Conservation (phyloP, 2,888 invertebrate species). For the Drosophila trichaetosa region DNA sequence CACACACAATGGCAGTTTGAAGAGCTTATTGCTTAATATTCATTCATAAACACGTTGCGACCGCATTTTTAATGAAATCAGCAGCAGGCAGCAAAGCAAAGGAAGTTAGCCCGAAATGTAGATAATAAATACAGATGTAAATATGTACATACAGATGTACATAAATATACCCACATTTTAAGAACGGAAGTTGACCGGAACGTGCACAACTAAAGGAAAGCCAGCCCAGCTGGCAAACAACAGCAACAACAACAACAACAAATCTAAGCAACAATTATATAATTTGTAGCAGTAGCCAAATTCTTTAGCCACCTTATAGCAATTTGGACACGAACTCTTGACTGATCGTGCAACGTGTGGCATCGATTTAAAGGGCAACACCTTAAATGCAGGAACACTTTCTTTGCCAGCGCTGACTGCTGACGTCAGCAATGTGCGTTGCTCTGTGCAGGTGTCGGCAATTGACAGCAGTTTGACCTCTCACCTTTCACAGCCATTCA, state of each 20-base stretch:
- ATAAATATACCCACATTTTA: slow-evolving; percentile 15
- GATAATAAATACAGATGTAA: slow-evolving; percentile 47
- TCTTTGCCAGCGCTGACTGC: background rate
- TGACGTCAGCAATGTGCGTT: slow-evolving; percentile 48
- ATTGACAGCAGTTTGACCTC: slow-evolving; percentile 36
- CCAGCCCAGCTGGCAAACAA: slow-evolving; percentile 7
- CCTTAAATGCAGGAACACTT: slow-evolving; percentile 9
- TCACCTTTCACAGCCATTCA: slow-evolving; percentile 30
- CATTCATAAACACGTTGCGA: slow-evolving; percentile 81
- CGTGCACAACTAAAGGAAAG: slow-evolving; percentile 43
- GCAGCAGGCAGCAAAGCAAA: slow-evolving; percentile 55
- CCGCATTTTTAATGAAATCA: slow-evolving; percentile 77
- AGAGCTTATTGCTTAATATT: slow-evolving; percentile 81
- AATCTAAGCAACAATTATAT: slow-evolving; percentile 18
- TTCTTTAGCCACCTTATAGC: slow-evolving; percentile 1
- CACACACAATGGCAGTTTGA: slow-evolving; percentile 36
- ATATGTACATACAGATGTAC: slow-evolving; percentile 18
- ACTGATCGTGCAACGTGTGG: slow-evolving; percentile 18
- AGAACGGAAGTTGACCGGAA: slow-evolving; percentile 58
- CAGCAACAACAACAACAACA: background rate
- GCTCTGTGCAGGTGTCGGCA: slow-evolving; percentile 23
- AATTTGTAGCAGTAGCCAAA: slow-evolving; percentile 7
- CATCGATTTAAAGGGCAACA: background rate
- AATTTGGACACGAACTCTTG: slow-evolving; percentile 19
- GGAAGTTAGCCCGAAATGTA: slow-evolving; percentile 64